Evolutionary conservation across 2,113 vertebrate species (phyloP), one percentile per base, ranked within the genome.

Genomic region (Myiagra hebetior): DNA sequence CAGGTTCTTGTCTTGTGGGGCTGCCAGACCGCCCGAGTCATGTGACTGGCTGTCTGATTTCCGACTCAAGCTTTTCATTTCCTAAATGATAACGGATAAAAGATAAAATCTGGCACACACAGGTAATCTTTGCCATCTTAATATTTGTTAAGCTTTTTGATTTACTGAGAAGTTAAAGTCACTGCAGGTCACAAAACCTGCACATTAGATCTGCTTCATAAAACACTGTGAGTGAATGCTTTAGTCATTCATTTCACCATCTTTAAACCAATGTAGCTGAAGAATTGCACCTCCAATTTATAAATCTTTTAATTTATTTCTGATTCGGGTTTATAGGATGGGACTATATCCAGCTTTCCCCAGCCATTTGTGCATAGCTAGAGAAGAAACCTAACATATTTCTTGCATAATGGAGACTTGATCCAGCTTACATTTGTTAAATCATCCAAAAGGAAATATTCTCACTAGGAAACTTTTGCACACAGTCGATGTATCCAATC

Each of bases 121-220:
- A 98, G 96, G 97, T 97, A 95, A 96, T 98, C 97, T 97, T 96
- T 96, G 93, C 96, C 96, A 93, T 98, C 97, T 98, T 98, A 98
- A 97, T 98, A 98, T 98, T 98, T 98, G 98, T 97, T 98, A 98
- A 98, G 97, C 97, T 95, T 97, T 97, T 97, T 98, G 98, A 98
- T 98, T 98, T 98, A 98, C 97, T 90, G 97, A 96, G 97, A 97
- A 97, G 95, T 97, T 97, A 91, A 97, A 98, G 97, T 97, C 97
- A 96, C 80, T 84, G 96, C 96, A 96, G 97, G 97, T 98, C 97
- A 97, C 94, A 97, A 96, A 98, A 98, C 97, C 94, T 96, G 96
- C 96, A 96, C 96, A 93, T 98, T 98, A 97, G 98, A 97, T 98
- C 93, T 97, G 97, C 98, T 97, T 97, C 98, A 97, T 97, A 98